Conservation (phyloP, 2,888 invertebrate species). For the Machimus rusticus region DNA sequence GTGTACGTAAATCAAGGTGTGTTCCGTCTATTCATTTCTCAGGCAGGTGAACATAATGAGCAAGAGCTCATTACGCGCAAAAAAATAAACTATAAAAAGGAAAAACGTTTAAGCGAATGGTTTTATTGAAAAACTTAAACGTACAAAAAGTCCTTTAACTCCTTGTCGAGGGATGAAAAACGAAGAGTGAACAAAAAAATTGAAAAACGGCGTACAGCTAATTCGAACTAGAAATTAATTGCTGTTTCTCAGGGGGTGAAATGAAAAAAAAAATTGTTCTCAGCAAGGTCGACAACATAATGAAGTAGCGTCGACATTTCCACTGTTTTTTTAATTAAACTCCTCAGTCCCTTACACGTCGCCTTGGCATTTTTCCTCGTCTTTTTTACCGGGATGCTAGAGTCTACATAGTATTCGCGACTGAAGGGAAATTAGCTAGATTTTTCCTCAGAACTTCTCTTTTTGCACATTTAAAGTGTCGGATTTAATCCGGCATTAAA, state of each 20-base stretch:
- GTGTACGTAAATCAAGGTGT: background rate
- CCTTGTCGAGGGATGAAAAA: background rate
- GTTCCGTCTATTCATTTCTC: background rate
- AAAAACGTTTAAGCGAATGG: background rate
- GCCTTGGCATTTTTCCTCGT: background rate
- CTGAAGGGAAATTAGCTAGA: background rate
- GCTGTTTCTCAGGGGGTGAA: background rate
- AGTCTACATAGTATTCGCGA: background rate
- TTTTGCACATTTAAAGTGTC: background rate
- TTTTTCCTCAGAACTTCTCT: background rate
- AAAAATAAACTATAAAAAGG: background rate
- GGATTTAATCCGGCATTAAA: background rate
- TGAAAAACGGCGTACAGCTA: background rate
- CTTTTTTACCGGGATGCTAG: background rate
- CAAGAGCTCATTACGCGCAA: background rate
- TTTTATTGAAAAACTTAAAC: background rate
- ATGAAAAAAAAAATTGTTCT: background rate
- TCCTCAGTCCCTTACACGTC: background rate
- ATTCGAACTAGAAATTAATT: background rate
- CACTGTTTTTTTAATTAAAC: conserved; percentile 18
- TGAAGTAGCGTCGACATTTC: conserved; percentile 16
- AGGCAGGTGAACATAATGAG: background rate
- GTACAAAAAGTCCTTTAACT: background rate
- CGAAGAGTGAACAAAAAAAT: background rate
- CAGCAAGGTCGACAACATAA: conserved; percentile 17